A percentile compares a stretch with the other conserved stretches of the same genome.
These are phyloP conservation scores for Pseudobourletiella spinata DNA, from an alignment of 1,140 invertebrate genomes.

Conservation along the genomic window DNA sequence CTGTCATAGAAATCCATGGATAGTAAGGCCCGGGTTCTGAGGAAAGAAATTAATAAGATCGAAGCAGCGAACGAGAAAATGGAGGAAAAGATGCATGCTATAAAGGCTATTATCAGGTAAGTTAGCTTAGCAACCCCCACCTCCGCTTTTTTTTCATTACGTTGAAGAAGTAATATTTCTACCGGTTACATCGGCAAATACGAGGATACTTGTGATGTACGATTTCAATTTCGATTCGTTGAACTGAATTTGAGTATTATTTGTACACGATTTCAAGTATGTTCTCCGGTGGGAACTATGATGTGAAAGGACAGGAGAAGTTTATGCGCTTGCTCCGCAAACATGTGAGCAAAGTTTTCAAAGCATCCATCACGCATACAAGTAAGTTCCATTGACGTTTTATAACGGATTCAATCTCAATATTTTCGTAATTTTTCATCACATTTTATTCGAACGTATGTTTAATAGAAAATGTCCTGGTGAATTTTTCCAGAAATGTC, in stretches of 20 bases:
- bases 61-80: constrained; percentile 9
- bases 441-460: not conserved
- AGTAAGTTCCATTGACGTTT: not conserved
- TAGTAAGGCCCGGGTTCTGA: constrained; percentile 8
- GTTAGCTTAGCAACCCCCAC: not conserved
- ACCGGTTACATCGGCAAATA: too few species aligned
- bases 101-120: constrained; percentile 12
- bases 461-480: too few species aligned
- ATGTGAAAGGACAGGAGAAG: constrained; percentile 32
- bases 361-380: constrained; percentile 13
- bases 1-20: constrained; percentile 14
- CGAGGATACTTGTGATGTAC: too few species aligned
- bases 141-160: too few species aligned
- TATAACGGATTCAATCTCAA: not conserved
- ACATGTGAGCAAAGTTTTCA: constrained; percentile 30
- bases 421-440: not conserved
- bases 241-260: too few species aligned
- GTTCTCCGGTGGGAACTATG: constrained; percentile 34
- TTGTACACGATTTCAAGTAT: too few species aligned
- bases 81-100: constrained; percentile 21
- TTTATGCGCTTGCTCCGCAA: constrained; percentile 25
- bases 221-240: too few species aligned
- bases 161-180: too few species aligned
- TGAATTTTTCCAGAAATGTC: constrained; percentile 6
- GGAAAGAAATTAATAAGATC: constrained; percentile 18